Evolutionary conservation across 2,888 invertebrate species (phyloP).

Genomic region (Rhagophthalmus giganteus): DNA sequence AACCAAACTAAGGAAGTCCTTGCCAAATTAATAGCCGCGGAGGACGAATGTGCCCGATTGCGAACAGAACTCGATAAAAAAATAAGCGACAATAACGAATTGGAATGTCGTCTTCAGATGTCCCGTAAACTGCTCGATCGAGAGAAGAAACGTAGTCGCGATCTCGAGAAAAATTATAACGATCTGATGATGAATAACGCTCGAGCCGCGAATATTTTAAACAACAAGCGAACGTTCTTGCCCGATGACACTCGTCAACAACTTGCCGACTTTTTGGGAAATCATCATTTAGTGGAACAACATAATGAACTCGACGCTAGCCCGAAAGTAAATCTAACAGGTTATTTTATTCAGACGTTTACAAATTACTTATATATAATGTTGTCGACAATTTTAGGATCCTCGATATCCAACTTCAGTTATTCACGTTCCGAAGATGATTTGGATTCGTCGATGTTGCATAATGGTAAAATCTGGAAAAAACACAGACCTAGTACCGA

Average conservation of each 20-base stretch:
- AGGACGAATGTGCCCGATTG: constrained; percentile 72
- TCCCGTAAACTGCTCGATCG: constrained; percentile 79
- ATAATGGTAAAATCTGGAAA: constrained; percentile 71
- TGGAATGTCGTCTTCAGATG: constrained; percentile 80
- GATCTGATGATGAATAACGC: too few species aligned
- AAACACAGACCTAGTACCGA: constrained; percentile 43
- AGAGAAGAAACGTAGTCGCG: constrained; percentile 72
- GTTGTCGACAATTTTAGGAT: constrained; percentile 57
- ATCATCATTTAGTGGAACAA: constrained; percentile 53
- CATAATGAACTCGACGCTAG: constrained; percentile 58
- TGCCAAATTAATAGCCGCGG: constrained; percentile 68
- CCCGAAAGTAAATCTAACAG: constrained; percentile 78
- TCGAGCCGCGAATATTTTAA: constrained; percentile 74
- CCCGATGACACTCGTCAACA: constrained; percentile 83
- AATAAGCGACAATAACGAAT: constrained; percentile 70
- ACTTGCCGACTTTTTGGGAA: constrained; percentile 59
- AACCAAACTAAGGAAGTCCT: constrained; percentile 73
- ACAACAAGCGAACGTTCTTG: constrained; percentile 65
- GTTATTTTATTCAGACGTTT: constrained; percentile 51
- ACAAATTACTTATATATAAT: constrained; percentile 9
- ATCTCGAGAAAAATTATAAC: constrained; percentile 72
- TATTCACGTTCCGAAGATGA: constrained; percentile 85
- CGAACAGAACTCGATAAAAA: constrained; percentile 72
- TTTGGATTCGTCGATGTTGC: constrained; percentile 62
- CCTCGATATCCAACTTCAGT: constrained; percentile 76